phyloP scores from a whole-genome alignment of 2,888 invertebrate genomes.

The Bhutanitis thaidina region DNA sequence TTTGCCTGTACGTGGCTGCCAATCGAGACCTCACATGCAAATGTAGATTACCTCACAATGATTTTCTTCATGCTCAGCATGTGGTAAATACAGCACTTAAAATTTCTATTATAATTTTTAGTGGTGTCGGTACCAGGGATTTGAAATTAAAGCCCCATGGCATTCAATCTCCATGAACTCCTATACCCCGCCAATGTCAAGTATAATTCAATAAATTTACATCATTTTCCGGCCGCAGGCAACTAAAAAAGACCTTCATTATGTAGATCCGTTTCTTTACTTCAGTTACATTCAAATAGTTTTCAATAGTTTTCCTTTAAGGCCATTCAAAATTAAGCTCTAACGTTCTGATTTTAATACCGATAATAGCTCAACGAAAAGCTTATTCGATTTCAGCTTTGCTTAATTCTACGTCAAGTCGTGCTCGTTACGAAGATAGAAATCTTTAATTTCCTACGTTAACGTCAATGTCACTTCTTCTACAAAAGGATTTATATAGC shows the following conservation, averaged over 20 bases:
- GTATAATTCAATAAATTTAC: too few species aligned
- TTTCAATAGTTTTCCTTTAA: neutral
- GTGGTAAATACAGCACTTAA: too few species aligned
- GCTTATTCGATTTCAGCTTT: neutral
- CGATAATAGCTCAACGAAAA: neutral
- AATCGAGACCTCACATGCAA: too few species aligned
- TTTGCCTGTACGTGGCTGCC: too few species aligned
- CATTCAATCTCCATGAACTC: too few species aligned
- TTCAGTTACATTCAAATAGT: neutral
- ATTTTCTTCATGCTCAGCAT: too few species aligned
- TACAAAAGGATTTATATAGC: constrained; percentile 12
- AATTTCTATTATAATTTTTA: too few species aligned
- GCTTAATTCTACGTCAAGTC: constrained; percentile 36
- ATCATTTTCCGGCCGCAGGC: neutral
- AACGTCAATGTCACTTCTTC: constrained; percentile 10
- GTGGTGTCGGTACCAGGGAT: too few species aligned
- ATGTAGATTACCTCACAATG: too few species aligned
- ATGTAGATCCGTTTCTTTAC: neutral
- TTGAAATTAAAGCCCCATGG: too few species aligned
- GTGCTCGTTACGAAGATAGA: constrained; percentile 64
- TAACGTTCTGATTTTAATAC: neutral
- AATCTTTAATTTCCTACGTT: constrained; percentile 70
- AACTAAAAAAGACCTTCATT: neutral
- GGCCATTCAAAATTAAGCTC: neutral
- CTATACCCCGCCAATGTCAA: too few species aligned